Base-by-base conservation (phyloP, 2,888 invertebrate species). In the Mongoloraphidia duomilia region DNA sequence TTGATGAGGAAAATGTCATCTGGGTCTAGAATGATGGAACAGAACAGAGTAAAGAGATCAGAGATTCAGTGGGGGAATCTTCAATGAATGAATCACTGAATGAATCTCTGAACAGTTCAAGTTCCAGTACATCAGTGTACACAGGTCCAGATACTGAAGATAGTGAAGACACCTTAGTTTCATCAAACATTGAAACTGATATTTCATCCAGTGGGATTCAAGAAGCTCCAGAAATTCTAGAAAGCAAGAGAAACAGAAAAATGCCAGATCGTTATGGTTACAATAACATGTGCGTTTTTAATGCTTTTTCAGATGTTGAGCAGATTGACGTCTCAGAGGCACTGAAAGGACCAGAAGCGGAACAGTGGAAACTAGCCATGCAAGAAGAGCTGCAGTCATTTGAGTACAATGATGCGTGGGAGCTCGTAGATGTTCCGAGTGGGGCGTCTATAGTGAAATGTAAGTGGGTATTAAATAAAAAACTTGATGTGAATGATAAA, bases 391-490 rank as follows among this genome's bases (percentile, higher is more conserved):
- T 60, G 26, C 11, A 55, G 13, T 50, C 51, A 9, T 63, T 61
- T 45, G 50, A 57, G 34, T 55, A 59, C 43, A 61, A 63, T 50
- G 48, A 55, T 39, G 55, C 59, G 10, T 61, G 60, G 59, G 56
- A 58, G 11, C 12, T 60, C 2, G 49, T 53, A 0, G 55, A 60
- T 48, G 8, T 41, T 12, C 58, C 57, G 44, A 45, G 54, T 37
- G 43, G 41, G 47, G 51, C 34, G 36, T 55, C 50, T 10, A 52
- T 61, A 34, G 59, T 60, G 44, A 13, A 58, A 38, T 58, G 58
- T 44, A 62, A 60, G 44, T 62, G 59, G n/a, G n/a, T n/a, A n/a
- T n/a, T n/a, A n/a, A n/a, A n/a, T n/a, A n/a, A n/a, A n/a, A n/a
- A n/a, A n/a, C n/a, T n/a, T n/a, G 53, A 59, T 49, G 46, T 47